Base-by-base conservation (phyloP, 1,140 invertebrate species). In the Solen grandis region DNA sequence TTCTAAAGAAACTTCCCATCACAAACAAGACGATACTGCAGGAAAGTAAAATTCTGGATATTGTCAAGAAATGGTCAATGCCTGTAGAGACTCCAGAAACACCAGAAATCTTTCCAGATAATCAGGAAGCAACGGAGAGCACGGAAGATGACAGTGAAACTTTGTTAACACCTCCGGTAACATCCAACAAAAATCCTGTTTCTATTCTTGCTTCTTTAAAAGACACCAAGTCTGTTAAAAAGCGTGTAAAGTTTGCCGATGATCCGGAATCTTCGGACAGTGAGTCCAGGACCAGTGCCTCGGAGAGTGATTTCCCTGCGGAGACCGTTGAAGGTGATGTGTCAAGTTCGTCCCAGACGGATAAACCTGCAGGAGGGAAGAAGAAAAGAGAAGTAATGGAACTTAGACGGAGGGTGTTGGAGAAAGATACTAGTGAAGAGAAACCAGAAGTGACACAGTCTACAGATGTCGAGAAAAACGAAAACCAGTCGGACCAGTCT, bases 21-120 rank as follows among this genome's bases (percentile, higher is more conserved):
- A 95, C 96, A 1, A 98, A 98, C 91, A 97, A 97, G 91, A 98
- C 96, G 0, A 96, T 98, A 93, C 93, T 99, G 1, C 95, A 96
- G 89, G 97, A 99, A 85, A 97, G 96, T 87, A 97, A 98, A 89
- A 96, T 99, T 59, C 84, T 94, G 2, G 68, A 72, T 62, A 63
- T 80, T 38, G 66, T 81, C 77, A 78, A 19, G 1, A 86, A 83
- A 84, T 87, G 86, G 85, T 78, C 86, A 10, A 74, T 72, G 22
- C 22, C 74, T 22, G 69, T 55, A 29, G 84, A 88, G 55, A 31
- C 77, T 38, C 29, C 77, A 65, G 38, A 81, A 81, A 35, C 83
- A 77, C 59, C 25, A 5, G 41, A 57, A 13, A 19, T 79, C 52
- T 16, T 46, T 74, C 29, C 57, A 60, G 59, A 50, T n/a, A 77